Percentiles rank a stretch among this genome's conserved stretches.
phyloP scores from a whole-genome alignment of 2,888 invertebrate genomes.

The Smittia sp. region DNA sequence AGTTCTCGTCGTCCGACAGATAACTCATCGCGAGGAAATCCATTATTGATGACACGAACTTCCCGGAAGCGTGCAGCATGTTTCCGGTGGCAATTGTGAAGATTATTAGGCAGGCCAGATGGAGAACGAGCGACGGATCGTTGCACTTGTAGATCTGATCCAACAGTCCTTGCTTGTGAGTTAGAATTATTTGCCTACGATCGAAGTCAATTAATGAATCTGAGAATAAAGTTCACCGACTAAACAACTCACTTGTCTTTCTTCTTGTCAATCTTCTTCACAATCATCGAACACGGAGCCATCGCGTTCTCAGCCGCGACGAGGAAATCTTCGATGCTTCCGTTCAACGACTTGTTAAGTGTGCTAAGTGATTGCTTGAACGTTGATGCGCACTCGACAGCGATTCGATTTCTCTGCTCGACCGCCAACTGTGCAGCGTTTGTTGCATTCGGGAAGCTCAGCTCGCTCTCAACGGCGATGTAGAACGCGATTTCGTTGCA shows the following conservation, averaged over 20 bases:
- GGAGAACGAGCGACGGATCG: constrained; percentile 76
- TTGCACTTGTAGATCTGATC: constrained; percentile 71
- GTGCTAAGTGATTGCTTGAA: constrained; percentile 64
- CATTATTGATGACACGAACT: constrained; percentile 82
- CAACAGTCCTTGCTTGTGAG: constrained; percentile 76
- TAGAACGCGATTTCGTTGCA: constrained; percentile 75
- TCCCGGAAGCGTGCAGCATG: constrained; percentile 89
- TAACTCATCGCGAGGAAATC: constrained; percentile 64
- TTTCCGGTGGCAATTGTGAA: constrained; percentile 77
- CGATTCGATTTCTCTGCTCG: constrained; percentile 68
- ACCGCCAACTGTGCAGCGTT: constrained; percentile 55
- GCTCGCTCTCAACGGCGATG: constrained; percentile 70
- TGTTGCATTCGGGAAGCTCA: constrained; percentile 60
- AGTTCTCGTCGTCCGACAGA: constrained; percentile 64
- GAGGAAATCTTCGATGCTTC: constrained; percentile 76
- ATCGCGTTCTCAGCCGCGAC: constrained; percentile 70
- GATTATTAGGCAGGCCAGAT: constrained; percentile 72
- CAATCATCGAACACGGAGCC: constrained; percentile 69
- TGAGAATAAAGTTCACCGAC: background rate
- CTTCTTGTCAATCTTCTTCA: constrained; percentile 88
- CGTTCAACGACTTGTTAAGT: constrained; percentile 67
- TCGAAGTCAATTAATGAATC: background rate
- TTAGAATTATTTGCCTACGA: constrained; percentile 66
- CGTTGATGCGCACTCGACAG: constrained; percentile 62
- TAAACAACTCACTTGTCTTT: constrained; percentile 61